These are phyloP conservation scores for Ramphastos sulfuratus DNA, from an alignment of 2,113 vertebrate species.

Conservation along the genomic window DNA sequence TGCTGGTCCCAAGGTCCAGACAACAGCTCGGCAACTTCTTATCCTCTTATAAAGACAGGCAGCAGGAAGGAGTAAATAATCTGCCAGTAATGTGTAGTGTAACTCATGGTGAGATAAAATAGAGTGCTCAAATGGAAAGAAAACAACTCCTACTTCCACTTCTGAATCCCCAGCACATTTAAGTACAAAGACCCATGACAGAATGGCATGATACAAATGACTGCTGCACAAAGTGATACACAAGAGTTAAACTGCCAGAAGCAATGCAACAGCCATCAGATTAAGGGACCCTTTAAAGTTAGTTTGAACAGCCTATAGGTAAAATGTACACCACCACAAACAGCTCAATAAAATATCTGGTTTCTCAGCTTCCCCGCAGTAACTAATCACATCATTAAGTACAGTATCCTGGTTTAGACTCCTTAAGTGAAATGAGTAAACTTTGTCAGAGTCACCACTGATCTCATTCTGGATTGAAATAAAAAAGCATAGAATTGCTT, in stretches of 20 bases:
- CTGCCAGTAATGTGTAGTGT: neutral
- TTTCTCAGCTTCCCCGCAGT: neutral
- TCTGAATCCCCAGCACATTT: neutral
- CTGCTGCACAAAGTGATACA: fast-evolving
- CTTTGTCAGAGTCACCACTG: neutral
- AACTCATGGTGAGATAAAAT: neutral
- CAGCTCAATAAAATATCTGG: neutral
- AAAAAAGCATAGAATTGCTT: neutral
- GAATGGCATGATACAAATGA: neutral
- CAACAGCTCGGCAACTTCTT: neutral
- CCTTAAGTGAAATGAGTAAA: neutral
- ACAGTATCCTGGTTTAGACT: neutral
- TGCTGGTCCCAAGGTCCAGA: neutral
- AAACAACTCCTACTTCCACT: neutral
- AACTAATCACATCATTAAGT: neutral
- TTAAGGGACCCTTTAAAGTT: neutral
- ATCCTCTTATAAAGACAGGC: neutral
- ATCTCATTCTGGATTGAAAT: neutral
- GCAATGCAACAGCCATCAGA: neutral
- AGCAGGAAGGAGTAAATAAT: neutral
- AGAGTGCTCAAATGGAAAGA: neutral
- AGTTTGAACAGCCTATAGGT: neutral
- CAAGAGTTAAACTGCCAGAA: neutral
- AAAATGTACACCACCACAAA: neutral
- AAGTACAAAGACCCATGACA: neutral